phyloP scores from a whole-genome alignment of 1,140 invertebrate species.

The Hylaeus anthracinus region DNA sequence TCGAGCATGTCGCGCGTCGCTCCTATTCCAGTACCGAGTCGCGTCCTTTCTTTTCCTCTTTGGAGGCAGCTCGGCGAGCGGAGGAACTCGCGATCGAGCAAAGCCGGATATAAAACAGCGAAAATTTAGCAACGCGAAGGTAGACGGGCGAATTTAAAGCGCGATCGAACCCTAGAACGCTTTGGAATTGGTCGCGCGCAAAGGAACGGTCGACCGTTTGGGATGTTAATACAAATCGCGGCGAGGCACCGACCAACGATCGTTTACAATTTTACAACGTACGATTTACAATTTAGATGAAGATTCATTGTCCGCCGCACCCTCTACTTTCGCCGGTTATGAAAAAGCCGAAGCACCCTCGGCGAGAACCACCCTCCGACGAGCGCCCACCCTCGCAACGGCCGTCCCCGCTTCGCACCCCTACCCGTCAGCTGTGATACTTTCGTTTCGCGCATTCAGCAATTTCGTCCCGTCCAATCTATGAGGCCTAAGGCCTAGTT shows the following conservation, averaged over 20 bases:
- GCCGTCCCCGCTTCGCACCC: constrained; percentile 34
- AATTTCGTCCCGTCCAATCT: constrained; percentile 52
- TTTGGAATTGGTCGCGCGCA: constrained; percentile 23
- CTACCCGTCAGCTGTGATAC: constrained; percentile 71
- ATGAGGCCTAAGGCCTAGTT: constrained; percentile 52
- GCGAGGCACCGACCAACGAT: constrained; percentile 44
- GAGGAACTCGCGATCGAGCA: too few species aligned
- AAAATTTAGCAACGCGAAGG: not conserved
- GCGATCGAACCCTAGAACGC: too few species aligned
- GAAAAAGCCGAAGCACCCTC: constrained; percentile 67
- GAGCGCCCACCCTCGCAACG: constrained; percentile 20
- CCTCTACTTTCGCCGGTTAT: constrained; percentile 69
- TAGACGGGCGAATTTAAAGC: too few species aligned
- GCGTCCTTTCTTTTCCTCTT: not conserved
- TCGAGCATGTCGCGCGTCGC: not conserved
- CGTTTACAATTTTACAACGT: constrained; percentile 73
- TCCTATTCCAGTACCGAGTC: not conserved
- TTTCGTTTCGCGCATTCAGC: constrained; percentile 74
- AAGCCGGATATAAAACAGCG: too few species aligned
- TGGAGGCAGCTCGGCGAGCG: not conserved
- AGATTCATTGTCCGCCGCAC: constrained; percentile 69
- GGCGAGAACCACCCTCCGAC: constrained; percentile 35
- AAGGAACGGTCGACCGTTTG: constrained; percentile 3
- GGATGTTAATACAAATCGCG: constrained; percentile 39
- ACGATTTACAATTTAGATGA: constrained; percentile 77